Evolutionary conservation across 1,140 invertebrate genomes (phyloP), one percentile per base, ranked within the genome.

Genomic region (Drosophila ercepeae): DNA sequence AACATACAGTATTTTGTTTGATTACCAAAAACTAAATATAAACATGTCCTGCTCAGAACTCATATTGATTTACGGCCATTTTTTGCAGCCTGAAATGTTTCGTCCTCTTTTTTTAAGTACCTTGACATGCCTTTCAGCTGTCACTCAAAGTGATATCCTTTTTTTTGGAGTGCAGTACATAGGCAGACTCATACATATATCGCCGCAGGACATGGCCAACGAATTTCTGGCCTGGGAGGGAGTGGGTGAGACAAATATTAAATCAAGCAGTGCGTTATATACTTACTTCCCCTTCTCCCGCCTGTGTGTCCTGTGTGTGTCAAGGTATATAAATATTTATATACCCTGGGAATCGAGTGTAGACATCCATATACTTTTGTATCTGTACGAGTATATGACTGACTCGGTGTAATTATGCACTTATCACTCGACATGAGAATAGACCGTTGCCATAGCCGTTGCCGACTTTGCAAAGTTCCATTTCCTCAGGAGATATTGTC

Each of bases 401-500:
- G 55, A 41, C 41, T 67, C 52, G 65, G 60, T 68, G 64, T 68
- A 68, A 68, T 68, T 68, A 77, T 59, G 58, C 53, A 71, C 57
- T 64, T 71, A 70, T 57, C 44, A 64, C 46, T 69, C 64, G 68
- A 51, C 45, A 55, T 70, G 57, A 53, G 63, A 41, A 49, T 36
- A 32, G 60, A 52, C 64, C 29, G 29, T n/a, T 32, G 27, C 27
- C 27, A 27, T 27, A 27, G 27, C 29, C 46, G 48, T 64, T 64
- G 60, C 54, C 63, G 64, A 75, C 54, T 76, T 69, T 49, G 69
- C 70, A 75, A 49, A 70, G 59, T 68, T 82, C 64, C 73, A 77
- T 86, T 82, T 86, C 83, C 82, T 88, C 74, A 70, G 82, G 82
- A 82, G 45, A 70, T 88, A 44, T 71, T 67, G 64, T 41, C 57